These are phyloP conservation scores for Papio anubis DNA, from an alignment of 2,113 vertebrate genomes.

Conservation along the genomic window DNA sequence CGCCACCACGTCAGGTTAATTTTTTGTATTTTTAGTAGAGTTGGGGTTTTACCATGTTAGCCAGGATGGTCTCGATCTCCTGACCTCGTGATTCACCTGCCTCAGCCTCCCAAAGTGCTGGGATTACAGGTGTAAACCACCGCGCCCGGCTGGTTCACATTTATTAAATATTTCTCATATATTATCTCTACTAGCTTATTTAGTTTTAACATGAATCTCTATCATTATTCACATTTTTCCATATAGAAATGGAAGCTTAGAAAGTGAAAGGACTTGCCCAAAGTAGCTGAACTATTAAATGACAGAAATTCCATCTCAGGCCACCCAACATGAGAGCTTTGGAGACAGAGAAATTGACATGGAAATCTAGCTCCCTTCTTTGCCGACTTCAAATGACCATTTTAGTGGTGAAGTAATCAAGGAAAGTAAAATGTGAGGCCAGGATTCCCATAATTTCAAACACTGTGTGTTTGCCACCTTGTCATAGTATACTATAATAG, in stretches of 20 bases:
- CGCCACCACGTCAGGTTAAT: no score
- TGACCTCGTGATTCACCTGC: no score
- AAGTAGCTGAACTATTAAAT: not conserved
- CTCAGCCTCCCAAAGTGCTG: no score
- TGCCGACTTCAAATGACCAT: not conserved
- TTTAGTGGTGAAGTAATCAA: not conserved
- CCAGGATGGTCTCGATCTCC: no score
- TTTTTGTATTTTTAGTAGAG: no score
- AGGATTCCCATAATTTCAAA: not conserved
- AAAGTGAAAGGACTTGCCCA: not conserved
- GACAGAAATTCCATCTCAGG: not conserved
- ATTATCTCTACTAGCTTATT: not conserved
- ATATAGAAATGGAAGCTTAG: not conserved
- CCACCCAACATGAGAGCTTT: not conserved
- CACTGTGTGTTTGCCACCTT: not conserved
- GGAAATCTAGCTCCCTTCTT: not conserved
- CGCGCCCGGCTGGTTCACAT: no score
- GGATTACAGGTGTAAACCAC: no score
- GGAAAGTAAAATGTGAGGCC: not conserved
- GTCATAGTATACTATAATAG: not conserved
- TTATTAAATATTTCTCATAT: not conserved
- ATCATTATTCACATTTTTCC: not conserved
- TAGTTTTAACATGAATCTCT: not conserved
- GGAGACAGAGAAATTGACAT: not conserved
- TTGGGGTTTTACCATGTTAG: no score